Evolutionary conservation across 2,113 vertebrate species (phyloP), one percentile per base, ranked within the genome.

Genomic region (Hipposideros armiger): DNA sequence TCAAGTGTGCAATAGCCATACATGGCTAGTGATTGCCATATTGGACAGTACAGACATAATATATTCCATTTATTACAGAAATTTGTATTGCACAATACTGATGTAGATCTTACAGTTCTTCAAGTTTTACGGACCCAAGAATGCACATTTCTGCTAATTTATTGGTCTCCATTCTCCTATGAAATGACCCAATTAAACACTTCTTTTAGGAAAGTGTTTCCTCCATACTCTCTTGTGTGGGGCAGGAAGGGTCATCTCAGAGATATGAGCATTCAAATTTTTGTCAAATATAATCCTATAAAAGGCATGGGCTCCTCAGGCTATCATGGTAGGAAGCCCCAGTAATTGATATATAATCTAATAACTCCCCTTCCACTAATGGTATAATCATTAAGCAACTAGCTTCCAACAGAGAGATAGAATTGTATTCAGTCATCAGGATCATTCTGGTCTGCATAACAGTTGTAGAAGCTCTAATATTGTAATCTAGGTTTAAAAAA

Each of bases 361-460:
- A 56, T 90, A 81, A 70, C 32, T 62, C 30, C 24, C 10, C 52
- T 86, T 86, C 24, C 20, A 77, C 50, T 56, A 92, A 91, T 72
- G 69, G 24, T 32, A 70, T 83, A 64, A 92, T 85, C 88, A 88
- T 88, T 90, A 90, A 93, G 24, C n/a, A 93, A 54, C 50, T 58
- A 93, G 52, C 11, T 89, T 94, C 88, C 40, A 86, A 60, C 36
- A 81, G 22, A 54, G 14, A 80, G 67, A 80, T 19, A 81, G 1
- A 52, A 64, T 85, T 76, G 72, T 85, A 4, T 32, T 89, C 52
- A 70, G 16, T 69, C 74, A 81, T 58, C 45, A 30, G 30, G 11
- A 80, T 74, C 30, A 82, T 95, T 90, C 19, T 60, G 17, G 5
- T 86, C 54, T 91, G 3, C 13, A 77, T 77, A 83, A 87, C 4